A percentile compares a stretch with the other conserved stretches of the same genome.
phyloP scores from a whole-genome alignment of 2,797 vertebrate species.

The Fringilla coelebs region DNA sequence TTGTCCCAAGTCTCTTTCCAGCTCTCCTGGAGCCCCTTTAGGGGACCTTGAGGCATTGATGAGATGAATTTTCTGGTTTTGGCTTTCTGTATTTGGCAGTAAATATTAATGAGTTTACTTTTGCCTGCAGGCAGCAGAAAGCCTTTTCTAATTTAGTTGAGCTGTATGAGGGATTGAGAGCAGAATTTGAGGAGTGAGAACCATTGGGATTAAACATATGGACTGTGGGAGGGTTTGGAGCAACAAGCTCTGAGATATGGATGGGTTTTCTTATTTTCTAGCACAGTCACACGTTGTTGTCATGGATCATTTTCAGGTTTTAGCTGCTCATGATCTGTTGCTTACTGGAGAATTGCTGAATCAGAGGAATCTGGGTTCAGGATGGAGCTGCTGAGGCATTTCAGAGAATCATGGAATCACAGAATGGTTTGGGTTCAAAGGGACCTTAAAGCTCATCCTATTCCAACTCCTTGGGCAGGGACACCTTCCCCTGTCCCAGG shows the following conservation, averaged over 20 bases:
- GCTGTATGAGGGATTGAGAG: background rate
- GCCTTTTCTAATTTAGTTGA: background rate
- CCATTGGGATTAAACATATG: conserved; percentile 28
- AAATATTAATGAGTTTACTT: background rate
- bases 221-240: conserved; percentile 16
- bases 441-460: fast-evolving
- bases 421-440: background rate
- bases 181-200: conserved; percentile 1
- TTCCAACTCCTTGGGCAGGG: background rate
- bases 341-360: background rate
- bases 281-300: background rate
- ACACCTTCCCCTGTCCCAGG: background rate
- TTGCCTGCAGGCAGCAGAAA: background rate
- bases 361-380: background rate
- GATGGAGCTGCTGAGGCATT: background rate
- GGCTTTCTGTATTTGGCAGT: background rate
- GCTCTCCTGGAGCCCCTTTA: background rate
- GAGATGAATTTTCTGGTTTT: background rate
- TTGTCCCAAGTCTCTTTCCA: background rate
- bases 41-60: too few relatives aligned
- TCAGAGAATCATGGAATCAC: background rate
- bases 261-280: background rate
- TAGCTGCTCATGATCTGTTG: background rate
- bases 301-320: background rate
- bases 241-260: background rate